Base-by-base conservation (phyloP, 2,113 vertebrate genomes). In the Oenanthe melanoleuca region DNA sequence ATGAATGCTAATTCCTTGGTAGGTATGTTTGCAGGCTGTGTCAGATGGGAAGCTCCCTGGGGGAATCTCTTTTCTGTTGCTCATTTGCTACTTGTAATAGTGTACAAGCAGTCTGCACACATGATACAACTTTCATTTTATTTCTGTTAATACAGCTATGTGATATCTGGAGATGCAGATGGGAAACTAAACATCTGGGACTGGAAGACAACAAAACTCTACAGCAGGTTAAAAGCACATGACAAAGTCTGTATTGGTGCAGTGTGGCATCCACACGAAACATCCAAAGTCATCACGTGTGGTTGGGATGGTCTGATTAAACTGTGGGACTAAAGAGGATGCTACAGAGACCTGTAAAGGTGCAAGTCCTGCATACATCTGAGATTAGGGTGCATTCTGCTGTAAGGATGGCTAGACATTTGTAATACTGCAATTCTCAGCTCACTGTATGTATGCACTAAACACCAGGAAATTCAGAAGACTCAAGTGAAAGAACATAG, bases 121-220 rank as follows among this genome's bases (percentile, higher is more conserved):
- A 8, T 57, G 61, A 72, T 17, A 49, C 44, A 79, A 26, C 45
- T 93, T 90, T 34, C 55, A 12, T 70, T 90, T 90, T 82, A 11
- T 83, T 85, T 74, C 50, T 86, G 38, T 92, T 64, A 11, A 65
- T 82, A 40, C 56, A 99, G 99, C 96, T 99, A 99, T 34, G 99
- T 99, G 94, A 99, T 99, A 88, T 99, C 99, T n/a, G 99, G 99
- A 74, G 99, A 99, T 65, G 99, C 99, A n/a, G 99, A 99, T 74
- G 99, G 99, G 77, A 99, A 99, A 91, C 97, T 99, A 78, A 99
- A 99, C 86, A 99, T 99, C 94, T 99, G 99, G 99, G 99, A 99
- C 96, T 99, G 99, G 99, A 99, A 99, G 98, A 99, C 99, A 24
- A 99, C 99, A 53, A 99, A 99, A 93, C 99, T 99, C 70, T 99